These are phyloP conservation scores for Strix occidentalis DNA, from an alignment of 2,797 vertebrate genomes.

Conservation along the genomic window DNA sequence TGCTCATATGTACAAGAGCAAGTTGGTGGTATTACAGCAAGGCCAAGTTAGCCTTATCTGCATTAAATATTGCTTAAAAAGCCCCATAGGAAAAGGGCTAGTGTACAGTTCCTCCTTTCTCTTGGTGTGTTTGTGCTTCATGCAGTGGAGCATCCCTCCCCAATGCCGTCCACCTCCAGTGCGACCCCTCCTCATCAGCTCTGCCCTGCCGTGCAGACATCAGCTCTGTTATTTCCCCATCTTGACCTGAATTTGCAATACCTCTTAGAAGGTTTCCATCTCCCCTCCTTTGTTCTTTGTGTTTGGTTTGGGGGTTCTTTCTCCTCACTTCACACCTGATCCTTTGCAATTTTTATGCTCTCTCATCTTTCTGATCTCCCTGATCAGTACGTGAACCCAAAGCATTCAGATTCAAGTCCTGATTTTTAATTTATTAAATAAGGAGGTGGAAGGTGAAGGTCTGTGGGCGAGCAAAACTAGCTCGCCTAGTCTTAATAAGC, in stretches of 20 bases:
- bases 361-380: not conserved
- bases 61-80: not conserved
- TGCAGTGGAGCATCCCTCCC: not conserved
- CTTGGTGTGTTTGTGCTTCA: not conserved
- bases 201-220: not conserved
- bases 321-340: not conserved
- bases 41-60: not conserved
- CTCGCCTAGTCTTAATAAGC: constrained; percentile 26
- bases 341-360: not conserved
- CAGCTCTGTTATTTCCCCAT: not conserved
- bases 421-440: constrained; percentile 4
- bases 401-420: not conserved
- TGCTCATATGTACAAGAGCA: not conserved
- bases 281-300: not conserved
- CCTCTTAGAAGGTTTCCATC: not conserved
- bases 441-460: constrained; percentile 10
- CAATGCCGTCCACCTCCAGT: not conserved
- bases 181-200: not conserved
- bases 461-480: not conserved
- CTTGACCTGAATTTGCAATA: not conserved
- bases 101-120: not conserved
- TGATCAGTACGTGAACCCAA: not conserved
- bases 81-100: not conserved
- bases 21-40: not conserved
- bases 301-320: not conserved